Evolutionary conservation across 2,113 vertebrate species (phyloP), one percentile per base, ranked within the genome.

Genomic region (Stomatorhinus ivindoensis): DNA sequence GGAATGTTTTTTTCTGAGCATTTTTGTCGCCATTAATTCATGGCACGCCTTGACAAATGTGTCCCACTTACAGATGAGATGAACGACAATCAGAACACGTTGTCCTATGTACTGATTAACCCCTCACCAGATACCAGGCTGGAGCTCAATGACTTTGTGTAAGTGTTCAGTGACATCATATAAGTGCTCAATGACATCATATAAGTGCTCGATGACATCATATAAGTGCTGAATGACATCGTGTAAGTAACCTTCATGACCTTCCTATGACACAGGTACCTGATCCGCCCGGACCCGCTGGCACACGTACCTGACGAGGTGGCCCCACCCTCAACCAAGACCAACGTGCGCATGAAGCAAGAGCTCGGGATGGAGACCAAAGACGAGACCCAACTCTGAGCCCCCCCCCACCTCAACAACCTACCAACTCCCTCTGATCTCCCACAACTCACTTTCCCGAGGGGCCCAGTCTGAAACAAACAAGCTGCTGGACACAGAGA

Each of bases 61-160:
- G 76, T 85, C 11, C 80, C 13, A 87, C 73, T 95, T 96, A 76
- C 92, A 98, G 98, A 98, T 96, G 98, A 99, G 95, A 97, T 98
- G 96, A 98, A 98, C 46, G 98, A 99, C 91, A 97, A 98, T 86
- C 97, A 99, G 92, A 98, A 97, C 93, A 99, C 96, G 0, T 96
- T 99, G 46, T 99, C 98, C 50, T 99, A 99, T 58, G 98, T 99
- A 90, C 94, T 99, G 88, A 98, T 99, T 87, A 99, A 99, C 93
- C 98, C 98, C 4, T 97, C 97, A 82, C 98, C 98, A 84, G 98
- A 99, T 87, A 98, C 97, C 58, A 97, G 97, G 90, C 95, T 99
- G 91, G 97, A 98, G 90, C 95, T 99, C 88, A 98, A 98, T 21
- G 98, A 99, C 89, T 94, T 99, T 61, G 97, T 99, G 98, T 99